These are phyloP conservation scores for Atherinosoma microstoma DNA, from an alignment of 2,797 vertebrate species.

Conservation along the genomic window DNA sequence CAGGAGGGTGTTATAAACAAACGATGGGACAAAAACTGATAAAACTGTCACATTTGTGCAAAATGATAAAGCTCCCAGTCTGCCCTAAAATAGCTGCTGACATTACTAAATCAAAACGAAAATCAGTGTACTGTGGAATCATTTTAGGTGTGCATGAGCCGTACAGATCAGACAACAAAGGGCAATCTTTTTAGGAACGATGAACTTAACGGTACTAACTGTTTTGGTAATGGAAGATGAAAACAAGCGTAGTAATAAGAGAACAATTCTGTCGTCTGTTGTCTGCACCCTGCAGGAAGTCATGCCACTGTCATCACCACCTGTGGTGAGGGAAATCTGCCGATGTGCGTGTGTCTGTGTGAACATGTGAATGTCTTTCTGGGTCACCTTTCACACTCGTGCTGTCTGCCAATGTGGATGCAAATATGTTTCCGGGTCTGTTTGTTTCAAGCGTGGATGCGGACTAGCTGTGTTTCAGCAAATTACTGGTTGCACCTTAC, in stretches of 20 bases:
- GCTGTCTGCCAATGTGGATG: slow-evolving; percentile 38
- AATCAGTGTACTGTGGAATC: not conserved
- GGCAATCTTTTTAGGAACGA: not conserved
- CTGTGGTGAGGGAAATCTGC: slow-evolving; percentile 60
- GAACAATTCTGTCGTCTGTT: slow-evolving; percentile 11
- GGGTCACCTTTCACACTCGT: slow-evolving; percentile 39
- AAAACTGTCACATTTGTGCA: not conserved
- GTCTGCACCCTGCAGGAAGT: slow-evolving; percentile 50
- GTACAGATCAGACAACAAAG: not conserved
- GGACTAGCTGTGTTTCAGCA: slow-evolving; percentile 6
- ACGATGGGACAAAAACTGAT: not conserved
- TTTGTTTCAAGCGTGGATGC: not conserved
- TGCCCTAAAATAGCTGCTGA: not conserved
- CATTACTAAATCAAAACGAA: not conserved
- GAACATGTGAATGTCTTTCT: slow-evolving; percentile 44
- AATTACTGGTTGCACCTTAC: not conserved
- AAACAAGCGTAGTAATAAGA: not conserved
- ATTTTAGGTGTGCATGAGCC: not conserved
- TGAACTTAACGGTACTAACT: not conserved
- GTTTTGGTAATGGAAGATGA: slow-evolving; percentile 6
- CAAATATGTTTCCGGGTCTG: slow-evolving; percentile 38
- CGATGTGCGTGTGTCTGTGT: slow-evolving; percentile 24
- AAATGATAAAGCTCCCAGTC: slow-evolving; percentile 10
- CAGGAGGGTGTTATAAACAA: not conserved
- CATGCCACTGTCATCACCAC: slow-evolving; percentile 60